These are phyloP conservation scores for Sebastes wilsoni DNA, from an alignment of 2,797 vertebrate species.

Conservation along the genomic window DNA sequence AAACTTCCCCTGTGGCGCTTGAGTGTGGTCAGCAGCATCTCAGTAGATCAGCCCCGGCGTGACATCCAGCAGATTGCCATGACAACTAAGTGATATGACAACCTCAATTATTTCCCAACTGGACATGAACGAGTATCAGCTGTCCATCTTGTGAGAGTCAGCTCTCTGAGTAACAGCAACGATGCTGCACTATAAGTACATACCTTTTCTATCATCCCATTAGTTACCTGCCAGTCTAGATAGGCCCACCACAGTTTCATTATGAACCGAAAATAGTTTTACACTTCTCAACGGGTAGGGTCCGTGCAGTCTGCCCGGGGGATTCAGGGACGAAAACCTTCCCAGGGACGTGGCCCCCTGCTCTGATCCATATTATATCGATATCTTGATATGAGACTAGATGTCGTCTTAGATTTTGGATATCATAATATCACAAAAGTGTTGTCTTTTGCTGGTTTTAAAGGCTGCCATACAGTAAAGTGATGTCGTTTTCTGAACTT, in stretches of 20 bases:
- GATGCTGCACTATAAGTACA: background rate
- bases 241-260: background rate
- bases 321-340: background rate
- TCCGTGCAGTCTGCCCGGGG: background rate
- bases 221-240: background rate
- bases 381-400: too few relatives aligned
- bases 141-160: background rate
- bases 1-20: background rate
- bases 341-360: too few relatives aligned
- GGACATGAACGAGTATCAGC: background rate
- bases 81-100: slow-evolving; percentile 15
- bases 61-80: background rate
- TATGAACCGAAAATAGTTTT: rapidly evolving
- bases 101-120: slow-evolving; percentile 7
- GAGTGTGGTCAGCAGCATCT: slow-evolving; percentile 7
- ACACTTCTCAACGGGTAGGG: background rate
- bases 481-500: rapidly evolving
- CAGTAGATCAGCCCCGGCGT: background rate
- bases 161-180: background rate
- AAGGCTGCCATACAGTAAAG: too few relatives aligned
- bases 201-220: background rate
- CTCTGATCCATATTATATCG: too few relatives aligned
- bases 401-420: too few relatives aligned
- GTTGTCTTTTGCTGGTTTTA: too few relatives aligned
- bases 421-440: too few relatives aligned